Evolutionary conservation across 2,113 vertebrate genomes (phyloP).

Genomic region (Ifrita kowaldi): DNA sequence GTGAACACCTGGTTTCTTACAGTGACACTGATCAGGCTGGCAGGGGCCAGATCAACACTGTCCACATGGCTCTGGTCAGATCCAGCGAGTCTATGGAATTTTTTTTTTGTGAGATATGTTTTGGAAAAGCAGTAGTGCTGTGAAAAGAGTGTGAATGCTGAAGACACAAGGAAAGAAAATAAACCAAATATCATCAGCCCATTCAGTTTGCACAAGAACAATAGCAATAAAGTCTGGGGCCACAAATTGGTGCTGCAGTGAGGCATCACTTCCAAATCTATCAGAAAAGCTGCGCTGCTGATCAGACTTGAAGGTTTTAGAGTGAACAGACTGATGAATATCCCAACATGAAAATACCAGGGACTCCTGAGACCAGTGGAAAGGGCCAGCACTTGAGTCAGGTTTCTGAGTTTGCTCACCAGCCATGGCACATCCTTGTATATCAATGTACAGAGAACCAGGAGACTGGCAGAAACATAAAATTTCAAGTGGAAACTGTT

Average conservation of each 20-base stretch:
- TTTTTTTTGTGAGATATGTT: neutral
- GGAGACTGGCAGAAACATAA: neutral
- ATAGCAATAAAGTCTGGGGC: neutral
- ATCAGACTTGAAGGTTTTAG: neutral
- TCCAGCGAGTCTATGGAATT: neutral
- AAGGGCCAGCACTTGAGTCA: neutral
- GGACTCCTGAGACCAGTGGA: neutral
- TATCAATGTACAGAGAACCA: neutral
- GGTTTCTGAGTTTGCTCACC: neutral
- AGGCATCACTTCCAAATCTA: neutral
- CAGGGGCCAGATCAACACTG: neutral
- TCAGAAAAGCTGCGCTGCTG: neutral
- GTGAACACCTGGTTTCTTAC: neutral
- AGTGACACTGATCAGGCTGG: neutral
- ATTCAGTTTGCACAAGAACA: neutral
- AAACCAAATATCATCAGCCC: neutral
- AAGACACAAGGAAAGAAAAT: neutral
- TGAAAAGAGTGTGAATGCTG: neutral
- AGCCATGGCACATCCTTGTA: neutral
- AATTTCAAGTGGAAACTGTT: neutral
- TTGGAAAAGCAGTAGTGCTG: neutral
- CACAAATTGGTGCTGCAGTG: neutral
- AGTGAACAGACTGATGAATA: neutral
- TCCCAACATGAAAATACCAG: neutral
- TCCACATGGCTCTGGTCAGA: neutral